Base-by-base conservation (phyloP, 2,888 invertebrate genomes). In the Eilema sororculum region DNA sequence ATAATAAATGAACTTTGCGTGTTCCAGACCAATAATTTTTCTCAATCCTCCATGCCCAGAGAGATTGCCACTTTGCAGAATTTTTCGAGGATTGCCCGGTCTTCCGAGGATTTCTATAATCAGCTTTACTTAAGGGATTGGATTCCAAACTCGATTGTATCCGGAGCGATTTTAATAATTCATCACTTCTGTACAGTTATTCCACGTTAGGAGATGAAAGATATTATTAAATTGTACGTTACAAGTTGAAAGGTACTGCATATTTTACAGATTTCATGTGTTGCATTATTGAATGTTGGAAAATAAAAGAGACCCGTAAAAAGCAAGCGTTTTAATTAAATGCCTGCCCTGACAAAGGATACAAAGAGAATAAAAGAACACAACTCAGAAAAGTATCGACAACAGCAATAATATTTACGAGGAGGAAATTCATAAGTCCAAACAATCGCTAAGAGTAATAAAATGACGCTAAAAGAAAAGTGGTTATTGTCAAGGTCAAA, bases 101-200 rank as follows among this genome's bases (percentile, higher is more conserved):
- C 90, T 89, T 87, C 84, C 75, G 88, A 87, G 91, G 89, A 91
- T 92, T 90, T 87, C 90, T 87, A 93, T 93, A 94, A 94, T 94
- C 93, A 93, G 92, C 92, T 93, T 94, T 93, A 93, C 95, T 94
- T 94, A 94, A 93, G 93, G 92, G 93, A 94, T 94, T 94, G 93
- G 91, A 91, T 93, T 90, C 90, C 89, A 91, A 93, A 92, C 89
- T 91, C 91, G 86, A 93, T 93, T 92, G 92, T 93, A 92, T 90
- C 91, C 86, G 84, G 88, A 93, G 93, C 90, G 92, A 92, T 92
- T 94, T 94, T 93, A 95, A 95, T 95, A 94, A 94, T 94, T 94
- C 93, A 94, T 93, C 90, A 89, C 85, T 87, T 85, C 84, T 85
- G 84, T 87, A 86, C 86, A 86, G 87, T 86, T 88, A 87, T 87